Conservation (phyloP, 2,113 vertebrate species). For the Brachyistius frenatus region DNA sequence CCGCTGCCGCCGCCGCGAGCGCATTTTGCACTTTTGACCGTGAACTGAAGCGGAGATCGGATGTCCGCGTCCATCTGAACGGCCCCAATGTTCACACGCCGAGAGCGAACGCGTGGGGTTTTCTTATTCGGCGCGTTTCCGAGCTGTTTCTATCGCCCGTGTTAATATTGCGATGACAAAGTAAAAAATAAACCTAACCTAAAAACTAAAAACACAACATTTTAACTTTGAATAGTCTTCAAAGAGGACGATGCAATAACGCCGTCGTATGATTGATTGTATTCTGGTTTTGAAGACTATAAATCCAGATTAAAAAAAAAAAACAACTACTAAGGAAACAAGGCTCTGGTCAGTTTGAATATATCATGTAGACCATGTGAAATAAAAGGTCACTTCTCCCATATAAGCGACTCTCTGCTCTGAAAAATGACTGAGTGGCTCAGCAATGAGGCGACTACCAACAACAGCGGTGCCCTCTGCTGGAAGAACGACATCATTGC, state of each 20-base stretch:
- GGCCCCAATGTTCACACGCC: no score
- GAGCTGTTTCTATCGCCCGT: no score
- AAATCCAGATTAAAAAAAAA: background rate
- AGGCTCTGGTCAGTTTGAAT: no score
- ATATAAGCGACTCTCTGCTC: background rate
- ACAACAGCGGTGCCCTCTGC: conserved; percentile 42
- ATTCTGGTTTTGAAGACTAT: background rate
- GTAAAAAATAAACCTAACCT: no score
- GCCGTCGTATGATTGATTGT: background rate
- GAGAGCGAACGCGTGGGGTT: no score
- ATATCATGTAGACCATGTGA: no score
- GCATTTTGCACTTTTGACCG: no score
- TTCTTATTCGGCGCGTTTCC: no score
- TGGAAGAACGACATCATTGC: conserved; percentile 19
- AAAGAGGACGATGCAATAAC: background rate
- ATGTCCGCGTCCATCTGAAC: no score
- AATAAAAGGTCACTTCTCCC: background rate
- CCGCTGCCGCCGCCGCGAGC: no score
- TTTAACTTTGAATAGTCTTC: background rate
- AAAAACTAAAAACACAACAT: conserved; percentile 36
- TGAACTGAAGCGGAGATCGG: no score
- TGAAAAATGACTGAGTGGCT: background rate
- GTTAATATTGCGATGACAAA: no score
- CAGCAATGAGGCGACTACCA: background rate
- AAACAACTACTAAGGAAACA: background rate